Evolutionary conservation across 2,113 vertebrate species (phyloP).

Genomic region (Anguilla japonica): DNA sequence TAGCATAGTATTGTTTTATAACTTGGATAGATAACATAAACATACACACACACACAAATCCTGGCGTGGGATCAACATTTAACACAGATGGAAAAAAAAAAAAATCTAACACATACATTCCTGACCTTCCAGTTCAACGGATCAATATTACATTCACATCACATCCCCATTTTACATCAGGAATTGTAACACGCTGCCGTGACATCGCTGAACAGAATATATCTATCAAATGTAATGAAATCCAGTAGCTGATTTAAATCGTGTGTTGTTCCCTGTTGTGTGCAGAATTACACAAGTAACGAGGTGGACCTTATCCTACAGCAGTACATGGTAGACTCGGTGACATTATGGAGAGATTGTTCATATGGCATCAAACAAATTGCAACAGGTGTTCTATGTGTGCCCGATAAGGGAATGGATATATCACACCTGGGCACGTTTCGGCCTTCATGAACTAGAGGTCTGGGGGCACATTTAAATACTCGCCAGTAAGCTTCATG

Average conservation of each 20-base stretch:
- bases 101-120: too few species aligned
- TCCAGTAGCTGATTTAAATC: neutral
- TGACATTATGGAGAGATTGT: neutral
- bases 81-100: too few species aligned
- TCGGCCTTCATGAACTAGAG: neutral
- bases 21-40: too few species aligned
- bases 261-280: neutral
- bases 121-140: neutral
- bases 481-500: neutral
- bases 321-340: neutral
- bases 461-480: neutral
- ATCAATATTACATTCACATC: neutral
- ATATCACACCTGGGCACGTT: conserved; percentile 18
- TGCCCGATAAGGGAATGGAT: conserved; percentile 3
- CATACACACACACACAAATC: too few species aligned
- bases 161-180: neutral
- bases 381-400: conserved; percentile 27
- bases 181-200: neutral
- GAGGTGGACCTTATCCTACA: neutral
- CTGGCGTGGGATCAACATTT: too few species aligned
- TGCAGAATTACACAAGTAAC: neutral
- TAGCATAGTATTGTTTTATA: too few species aligned
- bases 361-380: neutral
- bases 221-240: neutral
- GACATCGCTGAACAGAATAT: neutral